These are phyloP conservation scores for Oxycera nigricornis DNA, from an alignment of 2,888 invertebrate genomes.

Conservation along the genomic window DNA sequence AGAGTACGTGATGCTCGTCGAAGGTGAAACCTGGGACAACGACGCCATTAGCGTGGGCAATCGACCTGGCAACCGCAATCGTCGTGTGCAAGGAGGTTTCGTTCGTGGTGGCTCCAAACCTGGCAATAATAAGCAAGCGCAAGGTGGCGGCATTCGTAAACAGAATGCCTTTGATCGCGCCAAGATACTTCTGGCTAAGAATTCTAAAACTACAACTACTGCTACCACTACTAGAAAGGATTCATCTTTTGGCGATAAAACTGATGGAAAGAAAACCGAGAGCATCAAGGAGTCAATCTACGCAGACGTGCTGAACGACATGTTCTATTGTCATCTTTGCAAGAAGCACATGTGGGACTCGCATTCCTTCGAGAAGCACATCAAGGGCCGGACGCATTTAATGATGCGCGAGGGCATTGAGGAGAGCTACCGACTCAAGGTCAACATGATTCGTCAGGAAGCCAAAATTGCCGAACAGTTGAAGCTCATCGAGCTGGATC, in stretches of 20 bases:
- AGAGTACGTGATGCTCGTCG: too few species aligned
- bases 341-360: slow-evolving; percentile 84
- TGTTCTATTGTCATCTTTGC: slow-evolving; percentile 83
- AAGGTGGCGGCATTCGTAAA: slow-evolving; percentile 62
- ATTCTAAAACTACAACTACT: slow-evolving; percentile 61
- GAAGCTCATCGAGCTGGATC: slow-evolving; percentile 69
- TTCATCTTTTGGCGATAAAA: slow-evolving; percentile 62
- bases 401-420: slow-evolving; percentile 63
- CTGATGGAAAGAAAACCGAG: slow-evolving; percentile 59
- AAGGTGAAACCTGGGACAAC: too few species aligned
- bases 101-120: slow-evolving; percentile 60
- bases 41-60: too few species aligned
- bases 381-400: slow-evolving; percentile 67
- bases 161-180: slow-evolving; percentile 64
- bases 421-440: slow-evolving; percentile 61
- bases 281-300: slow-evolving; percentile 59
- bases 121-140: slow-evolving; percentile 47
- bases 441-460: slow-evolving; percentile 75
- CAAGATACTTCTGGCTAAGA: slow-evolving; percentile 64
- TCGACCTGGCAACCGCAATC: slow-evolving; percentile 60
- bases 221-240: slow-evolving; percentile 62
- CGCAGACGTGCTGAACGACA: slow-evolving; percentile 62
- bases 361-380: slow-evolving; percentile 78
- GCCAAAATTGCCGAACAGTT: slow-evolving; percentile 78
- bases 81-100: slow-evolving; percentile 58